A percentile compares a stretch with the other conserved stretches of the same genome.
These are phyloP conservation scores for Tokudaia tokunoshimensis DNA, from an alignment of 2,797 vertebrate species.

Conservation along the genomic window DNA sequence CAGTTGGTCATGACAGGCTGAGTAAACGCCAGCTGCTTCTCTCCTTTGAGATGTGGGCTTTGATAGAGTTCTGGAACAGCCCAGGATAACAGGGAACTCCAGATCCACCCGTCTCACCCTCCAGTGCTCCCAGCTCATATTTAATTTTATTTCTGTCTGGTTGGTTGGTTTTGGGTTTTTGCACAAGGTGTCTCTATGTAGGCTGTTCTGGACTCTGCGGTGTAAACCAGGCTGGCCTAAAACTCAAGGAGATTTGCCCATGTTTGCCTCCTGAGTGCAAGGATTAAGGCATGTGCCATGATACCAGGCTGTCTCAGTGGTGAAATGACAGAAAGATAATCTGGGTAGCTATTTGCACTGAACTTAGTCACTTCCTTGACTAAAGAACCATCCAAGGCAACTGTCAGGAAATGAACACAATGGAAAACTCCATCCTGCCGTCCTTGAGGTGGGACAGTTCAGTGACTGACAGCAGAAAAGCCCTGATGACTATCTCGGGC, in stretches of 20 bases:
- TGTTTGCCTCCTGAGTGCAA: neutral
- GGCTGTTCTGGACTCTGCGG: neutral
- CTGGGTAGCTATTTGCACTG: slow-evolving; percentile 29
- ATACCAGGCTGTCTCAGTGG: neutral
- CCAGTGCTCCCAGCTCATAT: neutral
- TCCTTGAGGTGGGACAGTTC: neutral
- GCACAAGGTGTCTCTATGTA: neutral
- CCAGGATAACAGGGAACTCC: neutral
- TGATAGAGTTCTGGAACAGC: neutral
- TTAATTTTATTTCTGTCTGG: neutral
- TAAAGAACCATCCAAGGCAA: neutral
- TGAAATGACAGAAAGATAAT: slow-evolving; percentile 29
- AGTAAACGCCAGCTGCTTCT: neutral
- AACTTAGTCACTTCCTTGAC: slow-evolving; percentile 23
- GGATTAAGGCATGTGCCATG: neutral
- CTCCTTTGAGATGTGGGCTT: neutral
- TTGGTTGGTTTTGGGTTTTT: neutral
- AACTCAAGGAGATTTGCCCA: neutral
- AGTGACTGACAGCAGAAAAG: neutral
- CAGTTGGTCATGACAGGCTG: slow-evolving; percentile 25
- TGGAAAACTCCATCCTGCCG: neutral
- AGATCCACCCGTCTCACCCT: neutral
- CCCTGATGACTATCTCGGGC: neutral
- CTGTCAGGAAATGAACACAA: neutral
- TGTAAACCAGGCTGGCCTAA: neutral